These are phyloP conservation scores for Sciurus niger DNA, from an alignment of 2,113 vertebrate genomes.

Conservation along the genomic window DNA sequence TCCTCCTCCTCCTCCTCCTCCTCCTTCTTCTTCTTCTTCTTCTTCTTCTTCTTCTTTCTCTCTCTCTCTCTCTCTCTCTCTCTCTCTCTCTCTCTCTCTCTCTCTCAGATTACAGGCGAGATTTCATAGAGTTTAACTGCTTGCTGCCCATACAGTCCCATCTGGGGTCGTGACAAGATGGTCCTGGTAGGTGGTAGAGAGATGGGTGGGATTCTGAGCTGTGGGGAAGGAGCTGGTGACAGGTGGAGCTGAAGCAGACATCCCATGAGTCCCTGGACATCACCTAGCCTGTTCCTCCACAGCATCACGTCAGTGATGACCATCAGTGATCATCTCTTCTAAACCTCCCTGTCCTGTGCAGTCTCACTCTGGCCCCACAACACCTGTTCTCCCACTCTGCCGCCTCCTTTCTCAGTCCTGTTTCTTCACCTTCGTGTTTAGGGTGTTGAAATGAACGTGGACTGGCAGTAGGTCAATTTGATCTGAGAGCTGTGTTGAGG, in stretches of 20 bases:
- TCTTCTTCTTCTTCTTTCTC: no score
- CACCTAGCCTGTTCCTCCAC: accelerated
- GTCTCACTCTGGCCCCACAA: not conserved
- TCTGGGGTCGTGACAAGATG: not conserved
- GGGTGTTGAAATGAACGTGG: not conserved
- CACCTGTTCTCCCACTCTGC: not conserved
- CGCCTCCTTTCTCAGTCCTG: not conserved
- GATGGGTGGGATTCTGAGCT: no score
- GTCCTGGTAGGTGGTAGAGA: not conserved
- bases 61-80: no score
- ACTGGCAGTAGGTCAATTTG: not conserved
- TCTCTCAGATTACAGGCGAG: not conserved
- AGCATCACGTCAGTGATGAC: not conserved
- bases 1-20: no score
- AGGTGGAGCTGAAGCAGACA: no score
- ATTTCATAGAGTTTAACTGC: not conserved
- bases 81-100: not conserved
- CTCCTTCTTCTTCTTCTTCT: no score
- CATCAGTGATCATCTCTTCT: not conserved
- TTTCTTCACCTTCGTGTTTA: not conserved
- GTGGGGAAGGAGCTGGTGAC: not conserved
- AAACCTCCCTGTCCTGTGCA: not conserved
- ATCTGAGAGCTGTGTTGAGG: not conserved
- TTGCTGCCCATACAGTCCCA: not conserved
- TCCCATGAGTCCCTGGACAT: not conserved